Conservation (phyloP, 2,888 invertebrate species). For the Monopis laevigella region DNA sequence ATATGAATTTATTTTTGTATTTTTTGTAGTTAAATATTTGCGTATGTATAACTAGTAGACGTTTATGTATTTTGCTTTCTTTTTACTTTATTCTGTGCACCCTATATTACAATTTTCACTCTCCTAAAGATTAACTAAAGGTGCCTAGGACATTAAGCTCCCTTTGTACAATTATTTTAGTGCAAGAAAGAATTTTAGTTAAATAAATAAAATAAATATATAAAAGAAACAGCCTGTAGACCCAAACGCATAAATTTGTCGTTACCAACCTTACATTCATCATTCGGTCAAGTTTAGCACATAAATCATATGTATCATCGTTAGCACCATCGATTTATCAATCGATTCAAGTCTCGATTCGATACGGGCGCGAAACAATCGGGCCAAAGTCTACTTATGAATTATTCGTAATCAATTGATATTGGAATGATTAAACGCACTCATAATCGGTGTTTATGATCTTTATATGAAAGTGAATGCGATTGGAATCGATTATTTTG, state of each 20-base stretch:
- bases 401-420: slow-evolving; percentile 33
- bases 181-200: no score
- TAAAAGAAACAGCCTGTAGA: background rate
- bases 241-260: slow-evolving; percentile 16
- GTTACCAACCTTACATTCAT: slow-evolving; percentile 29
- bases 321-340: slow-evolving; percentile 39
- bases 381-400: slow-evolving; percentile 30
- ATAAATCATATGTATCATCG: slow-evolving; percentile 41
- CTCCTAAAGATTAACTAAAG: no score
- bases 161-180: no score
- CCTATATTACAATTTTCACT: no score
- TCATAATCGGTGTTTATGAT: slow-evolving; percentile 13
- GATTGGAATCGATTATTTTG: no score
- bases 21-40: no score
- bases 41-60: no score
- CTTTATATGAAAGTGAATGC: slow-evolving; percentile 22
- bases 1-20: no score
- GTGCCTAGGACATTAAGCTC: no score
- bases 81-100: no score
- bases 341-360: slow-evolving; percentile 38
- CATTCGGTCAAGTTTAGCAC: slow-evolving; percentile 34
- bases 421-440: slow-evolving; percentile 3
- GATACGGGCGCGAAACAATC: slow-evolving; percentile 23
- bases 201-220: no score
- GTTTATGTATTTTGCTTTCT: no score